Base-by-base conservation (phyloP, 2,797 vertebrate genomes). In the Atherinosoma microstoma region DNA sequence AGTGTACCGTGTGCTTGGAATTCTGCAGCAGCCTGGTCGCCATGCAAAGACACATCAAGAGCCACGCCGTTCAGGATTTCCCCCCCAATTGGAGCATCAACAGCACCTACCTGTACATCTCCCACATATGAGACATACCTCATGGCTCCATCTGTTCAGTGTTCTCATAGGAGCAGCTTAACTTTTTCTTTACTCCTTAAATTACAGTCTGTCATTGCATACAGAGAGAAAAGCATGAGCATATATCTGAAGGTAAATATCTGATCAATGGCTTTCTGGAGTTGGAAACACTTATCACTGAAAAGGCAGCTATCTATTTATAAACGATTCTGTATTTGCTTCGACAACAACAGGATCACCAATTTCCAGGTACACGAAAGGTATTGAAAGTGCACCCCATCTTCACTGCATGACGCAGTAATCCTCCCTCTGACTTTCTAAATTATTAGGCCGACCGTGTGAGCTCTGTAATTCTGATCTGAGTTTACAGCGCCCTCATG, bases 31-130 rank as follows among this genome's bases (percentile, higher is more conserved):
- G 96, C 87, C 93, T 95, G 83, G 94, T 94, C 0, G 89, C 95
- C 84, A 97, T 96, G 96, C 96, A 96, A 87, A 95, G 94, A 62
- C 96, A 97, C 86, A 62, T 96, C 88, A 96, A 95, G 73, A 79
- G 87, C 70, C 96, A 97, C 70, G 77, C 93, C 0, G 88, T 93
- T 59, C 93, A 95, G 76, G 96, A 96, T 76, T 95, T 97, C 85
- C 96, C 96, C 5, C 89, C 95, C 0, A 93, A 95, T 91, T 96
- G 96, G 96, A 95, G 76, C 93, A 96, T 97, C 83, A 94, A 77
- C 81, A 94, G 88, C 76, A 95, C 95, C 30, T 96, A 95, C 80
- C 88, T 96, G 82, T 96, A 95, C 87, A 94, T 76, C 62, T 94
- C 91, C 58, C 93, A 94, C 76, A 76, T 81, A 54, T 94, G 84